phyloP scores from a whole-genome alignment of 2,888 invertebrate species.

The Emesis russula region DNA sequence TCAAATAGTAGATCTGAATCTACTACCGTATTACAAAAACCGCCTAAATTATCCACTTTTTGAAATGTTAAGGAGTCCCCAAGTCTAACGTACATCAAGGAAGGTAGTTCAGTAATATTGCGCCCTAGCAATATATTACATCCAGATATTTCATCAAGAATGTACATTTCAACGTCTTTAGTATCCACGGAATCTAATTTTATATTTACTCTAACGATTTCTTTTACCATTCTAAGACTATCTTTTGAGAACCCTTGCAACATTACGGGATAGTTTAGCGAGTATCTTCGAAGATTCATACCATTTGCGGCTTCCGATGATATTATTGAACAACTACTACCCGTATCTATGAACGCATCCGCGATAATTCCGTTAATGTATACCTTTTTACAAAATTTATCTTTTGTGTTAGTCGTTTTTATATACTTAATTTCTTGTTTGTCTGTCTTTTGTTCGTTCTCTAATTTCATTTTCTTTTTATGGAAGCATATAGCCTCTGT shows the following conservation, averaged over 20 bases:
- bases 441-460: not conserved
- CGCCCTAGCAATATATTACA: constrained; percentile 76
- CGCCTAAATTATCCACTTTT: too few relatives aligned
- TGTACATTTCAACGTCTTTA: not conserved
- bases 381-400: not conserved
- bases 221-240: not conserved
- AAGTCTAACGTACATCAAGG: constrained; percentile 12
- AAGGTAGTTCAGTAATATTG: constrained; percentile 29
- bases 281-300: too few relatives aligned
- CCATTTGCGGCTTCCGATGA: not conserved
- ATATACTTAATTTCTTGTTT: too few relatives aligned
- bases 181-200: not conserved
- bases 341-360: not conserved
- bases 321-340: not conserved
- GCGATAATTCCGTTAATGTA: not conserved
- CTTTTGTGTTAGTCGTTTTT: not conserved
- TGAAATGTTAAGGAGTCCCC: too few relatives aligned
- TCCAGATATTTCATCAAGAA: constrained; percentile 41
- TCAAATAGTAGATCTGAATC: not conserved
- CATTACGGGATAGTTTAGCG: not conserved
- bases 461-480: not conserved
- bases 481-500: not conserved
- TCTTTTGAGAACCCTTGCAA: constrained; percentile 10
- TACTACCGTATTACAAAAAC: not conserved
- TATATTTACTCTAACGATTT: not conserved